Conservation (phyloP, 2,888 invertebrate species). For the Steinernema carpocapsae region DNA sequence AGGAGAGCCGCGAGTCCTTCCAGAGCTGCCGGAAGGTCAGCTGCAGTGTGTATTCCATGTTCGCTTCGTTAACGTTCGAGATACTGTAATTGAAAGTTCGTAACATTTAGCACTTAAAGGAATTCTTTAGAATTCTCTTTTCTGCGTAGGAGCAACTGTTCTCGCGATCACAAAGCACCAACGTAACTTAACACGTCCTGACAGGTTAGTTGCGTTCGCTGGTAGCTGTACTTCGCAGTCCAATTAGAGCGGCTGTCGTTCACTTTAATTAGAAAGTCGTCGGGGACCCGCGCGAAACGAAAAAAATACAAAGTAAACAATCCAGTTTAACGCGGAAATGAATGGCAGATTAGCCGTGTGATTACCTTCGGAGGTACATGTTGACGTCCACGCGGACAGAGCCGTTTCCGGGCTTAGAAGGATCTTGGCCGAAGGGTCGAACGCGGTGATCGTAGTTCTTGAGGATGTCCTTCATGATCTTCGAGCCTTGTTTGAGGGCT, state of each 20-base stretch:
- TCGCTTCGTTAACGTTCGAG: slow-evolving; percentile 41
- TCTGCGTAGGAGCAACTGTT: too few species aligned
- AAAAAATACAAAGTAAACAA: background rate
- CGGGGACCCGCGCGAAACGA: background rate
- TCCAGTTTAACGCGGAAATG: background rate
- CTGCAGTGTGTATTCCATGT: slow-evolving; percentile 78
- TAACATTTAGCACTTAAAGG: too few species aligned
- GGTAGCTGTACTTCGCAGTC: background rate
- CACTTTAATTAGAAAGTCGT: background rate
- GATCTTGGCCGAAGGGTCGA: background rate
- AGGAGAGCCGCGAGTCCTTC: slow-evolving; percentile 81
- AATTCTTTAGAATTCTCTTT: too few species aligned
- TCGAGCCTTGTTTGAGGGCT: background rate
- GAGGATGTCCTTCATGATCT: background rate
- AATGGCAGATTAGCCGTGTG: background rate
- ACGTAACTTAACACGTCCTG: background rate
- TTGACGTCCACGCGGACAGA: background rate
- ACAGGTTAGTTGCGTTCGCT: background rate
- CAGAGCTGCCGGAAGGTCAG: slow-evolving; percentile 93
- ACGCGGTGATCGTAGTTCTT: background rate
- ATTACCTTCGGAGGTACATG: background rate
- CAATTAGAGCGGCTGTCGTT: background rate
- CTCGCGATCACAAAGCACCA: background rate
- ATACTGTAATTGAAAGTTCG: slow-evolving; percentile 18
- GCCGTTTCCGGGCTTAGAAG: background rate